These are phyloP conservation scores for Amphiura filiformis DNA, from an alignment of 35 echinoderm and acorn worm genomes.

Conservation along the genomic window DNA sequence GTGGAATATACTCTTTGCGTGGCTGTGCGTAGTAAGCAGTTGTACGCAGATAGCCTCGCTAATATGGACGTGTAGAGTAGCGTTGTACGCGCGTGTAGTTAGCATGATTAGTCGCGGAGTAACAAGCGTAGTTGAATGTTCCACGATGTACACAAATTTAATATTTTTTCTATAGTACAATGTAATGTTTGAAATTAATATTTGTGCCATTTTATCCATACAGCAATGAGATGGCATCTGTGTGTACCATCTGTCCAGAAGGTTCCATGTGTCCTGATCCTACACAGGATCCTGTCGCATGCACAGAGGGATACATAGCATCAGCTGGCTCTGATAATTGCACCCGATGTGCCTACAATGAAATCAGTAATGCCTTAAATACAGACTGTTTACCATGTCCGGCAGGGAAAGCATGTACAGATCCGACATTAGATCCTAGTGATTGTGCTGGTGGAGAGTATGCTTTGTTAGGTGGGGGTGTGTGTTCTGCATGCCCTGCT, in stretches of 20 bases:
- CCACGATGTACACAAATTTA: too few species aligned
- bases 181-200: too few species aligned
- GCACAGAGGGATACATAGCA: constrained; percentile 75
- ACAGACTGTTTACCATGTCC: constrained; percentile 85
- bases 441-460: constrained; percentile 85
- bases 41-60: too few species aligned
- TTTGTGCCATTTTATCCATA: neutral
- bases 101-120: too few species aligned
- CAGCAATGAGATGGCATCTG: constrained; percentile 48
- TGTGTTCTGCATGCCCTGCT: constrained; percentile 58
- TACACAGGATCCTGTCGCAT: constrained; percentile 44
- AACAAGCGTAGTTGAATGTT: too few species aligned
- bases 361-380: constrained; percentile 53
- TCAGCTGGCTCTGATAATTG: constrained; percentile 79
- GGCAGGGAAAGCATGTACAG: constrained; percentile 67
- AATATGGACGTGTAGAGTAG: too few species aligned
- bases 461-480: constrained; percentile 62
- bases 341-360: constrained; percentile 78
- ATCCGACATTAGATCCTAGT: constrained; percentile 63
- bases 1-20: too few species aligned
- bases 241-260: constrained; percentile 71
- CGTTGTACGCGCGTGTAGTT: too few species aligned
- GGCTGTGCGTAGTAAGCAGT: too few species aligned
- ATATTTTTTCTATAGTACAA: too few species aligned
- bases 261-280: constrained; percentile 78